These are phyloP conservation scores for Atrichornis clamosus DNA, from an alignment of 2,113 vertebrate species.

Conservation along the genomic window DNA sequence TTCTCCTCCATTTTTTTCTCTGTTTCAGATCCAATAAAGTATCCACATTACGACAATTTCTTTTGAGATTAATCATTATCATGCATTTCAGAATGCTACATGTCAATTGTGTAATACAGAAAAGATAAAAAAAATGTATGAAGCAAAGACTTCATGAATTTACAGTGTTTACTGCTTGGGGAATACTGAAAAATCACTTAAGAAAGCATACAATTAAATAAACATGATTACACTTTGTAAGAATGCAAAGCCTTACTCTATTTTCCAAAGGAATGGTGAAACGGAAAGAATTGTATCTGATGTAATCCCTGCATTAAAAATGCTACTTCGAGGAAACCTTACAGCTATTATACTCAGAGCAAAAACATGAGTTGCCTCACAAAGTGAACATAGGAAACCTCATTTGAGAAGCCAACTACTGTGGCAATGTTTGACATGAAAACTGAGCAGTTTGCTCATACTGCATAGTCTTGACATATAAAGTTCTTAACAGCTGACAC, in stretches of 20 bases:
- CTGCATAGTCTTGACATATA: not conserved
- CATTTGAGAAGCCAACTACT: not conserved
- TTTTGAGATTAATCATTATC: not conserved
- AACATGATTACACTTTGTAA: not conserved
- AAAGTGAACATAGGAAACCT: not conserved
- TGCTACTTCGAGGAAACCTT: not conserved
- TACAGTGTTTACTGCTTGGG: not conserved
- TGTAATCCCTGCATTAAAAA: not conserved
- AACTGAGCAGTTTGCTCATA: not conserved
- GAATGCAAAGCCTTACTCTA: not conserved
- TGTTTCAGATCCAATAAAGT: not conserved
- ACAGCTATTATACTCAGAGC: not conserved
- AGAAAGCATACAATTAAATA: not conserved
- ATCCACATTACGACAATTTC: not conserved
- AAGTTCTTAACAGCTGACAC: constrained; percentile 8
- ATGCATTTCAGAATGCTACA: not conserved
- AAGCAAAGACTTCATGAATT: not conserved
- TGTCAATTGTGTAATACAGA: not conserved
- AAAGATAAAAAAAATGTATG: not conserved
- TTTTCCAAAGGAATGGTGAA: not conserved
- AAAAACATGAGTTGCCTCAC: not conserved
- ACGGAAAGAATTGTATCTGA: not conserved
- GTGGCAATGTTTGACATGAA: not conserved
- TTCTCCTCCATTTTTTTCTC: not conserved
- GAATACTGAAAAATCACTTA: not conserved